Percentiles rank a stretch among this genome's conserved stretches.
Evolutionary conservation across 2,113 vertebrate genomes (phyloP).

Genomic region (Miniopterus natalensis): DNA sequence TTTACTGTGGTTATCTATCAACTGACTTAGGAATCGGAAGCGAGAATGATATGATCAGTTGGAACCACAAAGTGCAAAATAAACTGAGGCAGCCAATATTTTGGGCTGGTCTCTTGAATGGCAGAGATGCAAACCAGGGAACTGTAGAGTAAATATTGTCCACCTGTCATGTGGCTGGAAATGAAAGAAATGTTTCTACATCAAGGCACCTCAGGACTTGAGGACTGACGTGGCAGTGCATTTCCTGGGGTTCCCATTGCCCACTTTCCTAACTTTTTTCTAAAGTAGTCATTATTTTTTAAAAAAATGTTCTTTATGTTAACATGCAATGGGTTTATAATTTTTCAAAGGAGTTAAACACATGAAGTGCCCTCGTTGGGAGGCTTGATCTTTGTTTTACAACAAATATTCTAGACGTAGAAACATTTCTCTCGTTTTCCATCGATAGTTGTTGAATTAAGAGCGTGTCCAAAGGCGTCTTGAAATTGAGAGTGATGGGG

Average conservation of each 20-base stretch:
- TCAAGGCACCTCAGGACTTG: no score
- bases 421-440: background rate
- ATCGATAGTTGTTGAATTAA: background rate
- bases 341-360: no score
- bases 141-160: background rate
- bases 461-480: background rate
- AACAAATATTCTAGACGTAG: background rate
- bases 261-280: no score
- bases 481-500: background rate
- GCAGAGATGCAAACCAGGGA: background rate
- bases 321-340: no score
- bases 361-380: no score
- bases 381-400: background rate
- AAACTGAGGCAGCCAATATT: background rate
- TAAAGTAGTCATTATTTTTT: no score
- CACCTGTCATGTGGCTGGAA: background rate
- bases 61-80: background rate
- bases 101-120: background rate
- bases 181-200: background rate
- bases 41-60: background rate
- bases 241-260: no score
- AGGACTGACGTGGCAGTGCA: no score
- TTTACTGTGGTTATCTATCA: slow-evolving; percentile 1
- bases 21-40: background rate
- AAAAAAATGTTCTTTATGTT: no score